These are phyloP conservation scores for Macrotus californicus DNA, from an alignment of 2,113 vertebrate species.

Conservation along the genomic window DNA sequence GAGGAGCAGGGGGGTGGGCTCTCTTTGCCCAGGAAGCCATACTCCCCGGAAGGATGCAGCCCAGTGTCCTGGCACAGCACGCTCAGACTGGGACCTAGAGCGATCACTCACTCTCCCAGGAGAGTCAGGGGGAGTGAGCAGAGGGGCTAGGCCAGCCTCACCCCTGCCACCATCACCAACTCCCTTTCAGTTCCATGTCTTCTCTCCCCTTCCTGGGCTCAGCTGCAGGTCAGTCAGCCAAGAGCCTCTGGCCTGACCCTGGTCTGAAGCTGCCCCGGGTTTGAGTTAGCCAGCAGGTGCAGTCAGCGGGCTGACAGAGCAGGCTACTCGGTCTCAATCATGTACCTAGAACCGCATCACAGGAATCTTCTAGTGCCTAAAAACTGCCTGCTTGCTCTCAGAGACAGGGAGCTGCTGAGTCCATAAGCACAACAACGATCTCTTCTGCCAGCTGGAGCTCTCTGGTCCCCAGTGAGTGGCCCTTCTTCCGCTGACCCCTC, in stretches of 20 bases:
- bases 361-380: conserved; percentile 86
- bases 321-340: conserved; percentile 73
- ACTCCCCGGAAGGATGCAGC: conserved; percentile 79
- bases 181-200: not conserved
- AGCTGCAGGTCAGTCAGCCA: not conserved
- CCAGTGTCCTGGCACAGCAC: conserved; percentile 76
- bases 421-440: conserved; percentile 83
- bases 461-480: conserved; percentile 21
- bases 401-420: conserved; percentile 81
- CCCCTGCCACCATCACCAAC: too few relatives aligned
- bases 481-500: not conserved
- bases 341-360: conserved; percentile 75
- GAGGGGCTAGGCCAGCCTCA: not conserved
- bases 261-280: conserved; percentile 39
- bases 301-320: conserved; percentile 61
- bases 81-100: not conserved
- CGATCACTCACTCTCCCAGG: not conserved
- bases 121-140: not conserved
- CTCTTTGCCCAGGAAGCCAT: conserved; percentile 82
- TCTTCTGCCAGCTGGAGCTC: conserved; percentile 58
- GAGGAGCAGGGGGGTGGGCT: not conserved
- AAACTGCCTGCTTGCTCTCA: conserved; percentile 78
- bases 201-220: not conserved
- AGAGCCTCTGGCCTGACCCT: not conserved
- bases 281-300: conserved; percentile 45